Evolutionary conservation across 2,113 vertebrate genomes (phyloP).

Genomic region (Menura novaehollandiae): DNA sequence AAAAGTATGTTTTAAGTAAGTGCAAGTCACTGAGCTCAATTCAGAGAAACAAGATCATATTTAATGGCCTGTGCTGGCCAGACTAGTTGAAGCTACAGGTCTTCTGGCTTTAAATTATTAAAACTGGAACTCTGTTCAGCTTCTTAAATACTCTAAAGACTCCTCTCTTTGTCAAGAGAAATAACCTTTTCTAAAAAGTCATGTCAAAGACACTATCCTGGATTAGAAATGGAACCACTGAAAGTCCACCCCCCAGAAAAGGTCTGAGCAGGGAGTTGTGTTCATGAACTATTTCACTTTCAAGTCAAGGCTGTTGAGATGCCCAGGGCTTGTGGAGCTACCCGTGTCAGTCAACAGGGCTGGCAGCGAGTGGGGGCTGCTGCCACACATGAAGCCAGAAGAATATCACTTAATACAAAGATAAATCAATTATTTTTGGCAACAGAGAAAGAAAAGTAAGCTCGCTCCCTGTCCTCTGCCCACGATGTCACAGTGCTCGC

Average conservation of each 20-base stretch:
- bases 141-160: neutral
- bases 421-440: neutral
- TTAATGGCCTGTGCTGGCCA: neutral
- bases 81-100: neutral
- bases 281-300: neutral
- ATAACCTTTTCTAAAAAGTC: neutral
- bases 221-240: neutral
- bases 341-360: neutral
- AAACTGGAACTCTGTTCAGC: neutral
- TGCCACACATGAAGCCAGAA: neutral
- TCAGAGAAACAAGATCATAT: neutral
- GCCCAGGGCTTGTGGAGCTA: neutral
- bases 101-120: neutral
- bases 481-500: neutral
- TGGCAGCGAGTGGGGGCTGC: neutral
- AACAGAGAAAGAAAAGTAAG: neutral
- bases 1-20: neutral
- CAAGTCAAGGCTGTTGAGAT: neutral
- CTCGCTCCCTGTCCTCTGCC: neutral
- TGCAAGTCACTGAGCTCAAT: neutral
- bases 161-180: neutral
- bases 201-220: neutral
- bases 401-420: neutral
- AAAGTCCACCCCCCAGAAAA: neutral
- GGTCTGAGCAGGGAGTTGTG: neutral